Evolutionary conservation across 92 coral and sea anemone species (phyloP).

Genomic region (Epizoanthus illoricatus): DNA sequence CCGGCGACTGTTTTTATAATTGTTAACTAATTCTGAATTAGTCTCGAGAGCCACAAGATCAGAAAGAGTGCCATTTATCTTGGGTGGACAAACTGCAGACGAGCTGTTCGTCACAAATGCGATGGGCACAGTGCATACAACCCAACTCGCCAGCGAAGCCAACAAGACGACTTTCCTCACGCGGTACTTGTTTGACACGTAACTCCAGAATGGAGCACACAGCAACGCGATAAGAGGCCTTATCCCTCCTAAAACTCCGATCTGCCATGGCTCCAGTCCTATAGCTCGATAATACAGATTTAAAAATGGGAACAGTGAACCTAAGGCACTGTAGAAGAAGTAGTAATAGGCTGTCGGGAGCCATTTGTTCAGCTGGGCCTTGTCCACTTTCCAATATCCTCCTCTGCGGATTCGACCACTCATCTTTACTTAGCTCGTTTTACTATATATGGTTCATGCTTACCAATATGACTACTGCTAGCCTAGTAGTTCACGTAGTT

Average conservation of each 20-base stretch:
- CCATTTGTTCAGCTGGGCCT: slow-evolving; percentile 58
- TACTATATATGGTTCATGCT: too few species aligned
- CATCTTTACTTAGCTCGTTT: slow-evolving; percentile 31
- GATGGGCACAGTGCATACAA: slow-evolving; percentile 65
- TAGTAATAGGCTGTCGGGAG: slow-evolving; percentile 75
- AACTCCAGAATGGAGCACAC: slow-evolving; percentile 80
- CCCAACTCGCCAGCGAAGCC: slow-evolving; percentile 70
- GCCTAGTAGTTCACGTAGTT: neutral
- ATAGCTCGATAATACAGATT: slow-evolving; percentile 74
- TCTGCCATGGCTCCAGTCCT: slow-evolving; percentile 86
- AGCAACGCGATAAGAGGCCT: slow-evolving; percentile 76
- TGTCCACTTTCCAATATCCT: slow-evolving; percentile 71
- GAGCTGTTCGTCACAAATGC: slow-evolving; percentile 56
- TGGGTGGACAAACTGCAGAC: slow-evolving; percentile 41
- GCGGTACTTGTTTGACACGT: slow-evolving; percentile 65
- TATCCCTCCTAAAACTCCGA: slow-evolving; percentile 82
- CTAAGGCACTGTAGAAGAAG: slow-evolving; percentile 82
- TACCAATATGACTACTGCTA: too few species aligned
- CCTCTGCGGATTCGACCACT: slow-evolving; percentile 41
- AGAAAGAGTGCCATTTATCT: slow-evolving; percentile 23
- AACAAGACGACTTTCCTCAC: slow-evolving; percentile 64
- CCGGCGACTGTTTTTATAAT: slow-evolving; percentile 19
- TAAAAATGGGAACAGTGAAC: slow-evolving; percentile 78
- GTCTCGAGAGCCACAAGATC: neutral
- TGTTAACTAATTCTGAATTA: neutral